Evolutionary conservation across 2,888 invertebrate genomes (phyloP), one percentile per base, ranked within the genome.

Genomic region (Brachypalpus laphriformis): DNA sequence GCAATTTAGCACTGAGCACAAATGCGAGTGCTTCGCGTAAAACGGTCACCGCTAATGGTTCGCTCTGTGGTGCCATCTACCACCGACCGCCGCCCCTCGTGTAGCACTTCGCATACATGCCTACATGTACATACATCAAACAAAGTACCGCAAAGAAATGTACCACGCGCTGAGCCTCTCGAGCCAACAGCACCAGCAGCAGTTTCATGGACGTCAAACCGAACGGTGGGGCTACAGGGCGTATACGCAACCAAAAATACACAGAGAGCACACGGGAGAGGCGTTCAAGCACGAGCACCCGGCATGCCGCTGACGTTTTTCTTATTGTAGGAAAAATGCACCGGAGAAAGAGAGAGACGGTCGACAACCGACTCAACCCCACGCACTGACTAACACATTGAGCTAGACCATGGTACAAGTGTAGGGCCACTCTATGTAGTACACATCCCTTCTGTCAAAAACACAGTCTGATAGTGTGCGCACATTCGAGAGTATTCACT

Each of bases 11-110:
- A 85, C 85, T 85, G 85, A 85, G 71, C 81, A 85, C 71, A 81
- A 81, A 85, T 85, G 85, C 85, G 81, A 85, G 81, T 85, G 85
- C 81, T 71, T 76, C 85, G 81, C 81, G 81, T 85, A 81, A 76
- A 85, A 76, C 81, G 85, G 74, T 85, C 75, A 66, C 85, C 81
- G 75, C 85, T 85, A 85, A 85, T 85, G 85, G 85, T 66, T 75
- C 45, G 75, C 75, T 81, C 45, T 85, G 75, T 85, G 65, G 54
- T 81, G 71, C 75, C 85, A 85, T 75, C 65, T 65, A 20, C 57
- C 56, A 45, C 25, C 25, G 5, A 5, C 31, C 70, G 31, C 57
- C 40, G 16, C 45, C 31, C 18, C 28, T n/a, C 14, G 18, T 47
- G 54, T 56, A 56, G 14, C 40, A 34, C 66, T 37, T 25, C 25